Evolutionary conservation across 53 echinoderm and acorn worm species (phyloP), one percentile per base, ranked within the genome.

Genomic region (Temnopleurus reevesii): DNA sequence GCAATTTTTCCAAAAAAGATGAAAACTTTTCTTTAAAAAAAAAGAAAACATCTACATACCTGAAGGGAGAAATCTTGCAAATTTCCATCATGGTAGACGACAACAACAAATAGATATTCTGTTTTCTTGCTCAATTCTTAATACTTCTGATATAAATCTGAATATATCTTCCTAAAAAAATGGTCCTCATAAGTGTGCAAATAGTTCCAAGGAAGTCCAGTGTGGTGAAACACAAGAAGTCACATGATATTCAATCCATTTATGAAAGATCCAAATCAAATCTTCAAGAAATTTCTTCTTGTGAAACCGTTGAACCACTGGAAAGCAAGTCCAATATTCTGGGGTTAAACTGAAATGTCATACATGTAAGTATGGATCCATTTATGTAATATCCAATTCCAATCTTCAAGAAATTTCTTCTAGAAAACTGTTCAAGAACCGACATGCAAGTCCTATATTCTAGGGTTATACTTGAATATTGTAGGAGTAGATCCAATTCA

Each of bases 31-130:
- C n/a, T n/a, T 26, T 12, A 79, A 3, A 28, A 49, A 79, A 38
- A 71, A 41, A 4, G 8, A 43, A 38, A 1, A 38, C 21, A 17
- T 44, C 15, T 9, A 46, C 79, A 46, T 79, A 79, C 79, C 79
- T 79, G 51, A 13, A 49, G 3, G 49, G 79, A 2, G 79, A 49
- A 46, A 49, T 41, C 4, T 49, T 79, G 13, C 23, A 79, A 34
- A 79, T 79, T 79, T 79, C 79, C 79, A 79, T 79, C 51, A 79
- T 79, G 71, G n/a, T 41, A 34, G 33, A n/a, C 49, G 13, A 34
- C 6, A 65, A 65, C 15, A 34, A 49, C 17, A 49, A 13, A 7
- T 5, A 5, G 17, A 28, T 15, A 38, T 21, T 71, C n/a, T 41
- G n/a, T n/a, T 8, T 38, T 71, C n/a, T 36, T 71, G 6, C 71